Evolutionary conservation across 2,113 vertebrate genomes (phyloP).

Genomic region (Tupaia tana): DNA sequence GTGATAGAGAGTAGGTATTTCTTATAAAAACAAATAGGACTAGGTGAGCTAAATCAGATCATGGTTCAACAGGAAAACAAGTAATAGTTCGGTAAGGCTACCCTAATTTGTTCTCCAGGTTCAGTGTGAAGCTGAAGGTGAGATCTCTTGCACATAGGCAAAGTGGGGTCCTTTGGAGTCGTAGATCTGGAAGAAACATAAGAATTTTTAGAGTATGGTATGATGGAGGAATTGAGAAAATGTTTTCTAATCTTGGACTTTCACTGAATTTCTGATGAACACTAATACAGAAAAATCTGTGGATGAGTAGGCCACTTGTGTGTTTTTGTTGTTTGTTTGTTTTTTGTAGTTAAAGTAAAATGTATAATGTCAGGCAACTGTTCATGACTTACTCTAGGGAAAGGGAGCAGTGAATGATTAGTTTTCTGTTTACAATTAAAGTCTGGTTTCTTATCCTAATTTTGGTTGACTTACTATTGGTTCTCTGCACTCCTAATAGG

Average conservation of each 20-base stretch:
- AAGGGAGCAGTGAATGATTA: conserved; percentile 78
- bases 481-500: conserved; percentile 82
- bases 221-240: background rate
- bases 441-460: conserved; percentile 83
- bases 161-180: background rate
- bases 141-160: background rate
- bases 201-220: background rate
- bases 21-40: no score
- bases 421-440: conserved; percentile 86
- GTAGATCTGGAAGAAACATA: background rate
- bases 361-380: conserved; percentile 81
- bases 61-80: no score
- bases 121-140: background rate
- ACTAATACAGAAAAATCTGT: conserved; percentile 56
- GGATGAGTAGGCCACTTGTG: conserved; percentile 58
- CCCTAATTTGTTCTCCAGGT: no score
- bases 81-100: no score
- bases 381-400: conserved; percentile 81
- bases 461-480: conserved; percentile 83
- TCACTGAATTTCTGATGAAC: conserved; percentile 12
- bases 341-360: conserved; percentile 79
- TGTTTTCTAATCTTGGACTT: conserved; percentile 3
- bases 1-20: no score
- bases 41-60: no score
- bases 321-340: conserved; percentile 60